Conservation (phyloP, 2,797 vertebrate genomes). For the Phylloscopus collybita region DNA sequence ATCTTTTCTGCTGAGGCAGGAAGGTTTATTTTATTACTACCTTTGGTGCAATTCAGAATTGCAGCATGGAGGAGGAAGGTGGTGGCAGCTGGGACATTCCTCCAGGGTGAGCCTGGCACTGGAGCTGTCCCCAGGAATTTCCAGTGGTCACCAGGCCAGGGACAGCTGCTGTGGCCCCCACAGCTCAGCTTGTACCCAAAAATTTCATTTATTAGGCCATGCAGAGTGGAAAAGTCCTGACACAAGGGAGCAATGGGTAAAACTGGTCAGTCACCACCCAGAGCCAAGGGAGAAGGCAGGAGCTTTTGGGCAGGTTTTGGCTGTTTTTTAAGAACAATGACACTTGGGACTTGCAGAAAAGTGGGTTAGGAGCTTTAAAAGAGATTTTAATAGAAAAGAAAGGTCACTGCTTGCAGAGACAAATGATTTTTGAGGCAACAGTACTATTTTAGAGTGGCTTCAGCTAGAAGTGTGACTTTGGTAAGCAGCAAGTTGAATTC, state of each 20-base stretch:
- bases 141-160: not conserved
- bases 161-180: not conserved
- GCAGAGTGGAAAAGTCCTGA: not conserved
- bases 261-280: not conserved
- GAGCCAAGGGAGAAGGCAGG: not conserved
- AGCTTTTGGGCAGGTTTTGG: not conserved
- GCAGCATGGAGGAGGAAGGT: not conserved
- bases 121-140: not conserved
- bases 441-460: not conserved
- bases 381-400: not conserved
- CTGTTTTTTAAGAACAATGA: accelerated
- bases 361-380: not conserved
- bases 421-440: not conserved
- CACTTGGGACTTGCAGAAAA: not conserved
- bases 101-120: not conserved
- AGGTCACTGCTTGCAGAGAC: not conserved
- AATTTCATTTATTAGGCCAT: not conserved
- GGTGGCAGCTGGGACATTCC: not conserved
- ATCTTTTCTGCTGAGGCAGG: not conserved
- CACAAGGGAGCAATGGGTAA: not conserved
- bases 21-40: not conserved
- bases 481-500: not conserved
- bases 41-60: not conserved
- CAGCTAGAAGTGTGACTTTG: not conserved
- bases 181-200: not conserved